Percentiles rank a stretch among this genome's conserved stretches.
phyloP scores from a whole-genome alignment of 2,797 vertebrate species.

The Hoplostethus atlanticus region DNA sequence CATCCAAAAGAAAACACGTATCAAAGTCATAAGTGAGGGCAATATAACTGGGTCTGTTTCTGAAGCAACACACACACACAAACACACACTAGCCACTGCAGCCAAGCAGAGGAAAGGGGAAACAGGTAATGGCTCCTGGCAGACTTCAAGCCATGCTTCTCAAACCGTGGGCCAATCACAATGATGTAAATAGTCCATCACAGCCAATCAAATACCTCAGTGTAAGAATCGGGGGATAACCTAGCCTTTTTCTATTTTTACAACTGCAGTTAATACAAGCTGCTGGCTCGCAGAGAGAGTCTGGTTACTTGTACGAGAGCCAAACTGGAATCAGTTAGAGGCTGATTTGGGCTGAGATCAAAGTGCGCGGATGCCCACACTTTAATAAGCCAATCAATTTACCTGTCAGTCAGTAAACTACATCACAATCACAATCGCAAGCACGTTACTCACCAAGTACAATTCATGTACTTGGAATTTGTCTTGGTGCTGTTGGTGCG shows the following conservation, averaged over 20 bases:
- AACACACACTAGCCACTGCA: slow-evolving; percentile 4
- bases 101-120: slow-evolving; percentile 26
- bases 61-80: slow-evolving; percentile 3
- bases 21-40: neutral
- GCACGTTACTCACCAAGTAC: neutral
- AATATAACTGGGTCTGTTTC: neutral
- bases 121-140: slow-evolving; percentile 55
- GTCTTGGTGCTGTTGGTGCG: neutral
- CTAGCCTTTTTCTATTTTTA: slow-evolving; percentile 47
- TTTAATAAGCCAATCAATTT: slow-evolving; percentile 34
- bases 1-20: neutral
- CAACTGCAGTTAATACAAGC: slow-evolving; percentile 53
- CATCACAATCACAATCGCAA: neutral
- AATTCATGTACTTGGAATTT: slow-evolving; percentile 22
- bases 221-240: slow-evolving; percentile 38
- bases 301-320: slow-evolving; percentile 27
- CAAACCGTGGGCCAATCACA: slow-evolving; percentile 42
- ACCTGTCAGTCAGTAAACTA: slow-evolving; percentile 18
- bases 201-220: slow-evolving; percentile 46
- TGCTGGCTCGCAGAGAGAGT: slow-evolving; percentile 31
- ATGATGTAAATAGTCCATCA: slow-evolving; percentile 51
- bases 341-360: slow-evolving; percentile 38
- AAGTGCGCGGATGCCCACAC: slow-evolving; percentile 31
- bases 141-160: slow-evolving; percentile 36
- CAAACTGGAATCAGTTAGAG: slow-evolving; percentile 32